Base-by-base conservation (phyloP, 1,140 invertebrate species). In the Meloidogyne hapla region DNA sequence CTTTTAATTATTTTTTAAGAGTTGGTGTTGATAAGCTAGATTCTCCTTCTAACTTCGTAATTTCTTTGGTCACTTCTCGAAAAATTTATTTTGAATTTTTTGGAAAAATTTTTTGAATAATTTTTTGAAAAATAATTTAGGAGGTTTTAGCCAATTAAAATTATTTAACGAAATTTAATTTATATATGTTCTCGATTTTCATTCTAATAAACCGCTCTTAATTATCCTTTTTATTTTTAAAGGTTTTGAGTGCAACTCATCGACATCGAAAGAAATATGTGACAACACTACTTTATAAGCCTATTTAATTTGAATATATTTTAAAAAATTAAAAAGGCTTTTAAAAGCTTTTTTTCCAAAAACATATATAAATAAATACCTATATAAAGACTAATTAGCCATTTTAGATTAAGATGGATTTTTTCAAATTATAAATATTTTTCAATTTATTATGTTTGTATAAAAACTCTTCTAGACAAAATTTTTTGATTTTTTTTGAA, bases 241-340 rank as follows among this genome's bases (percentile, higher is more conserved):
- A 64, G 38, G 48, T 75, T 13, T 73, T 73, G 71, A 73, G 71
- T 63, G 71, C 71, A 23, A 73, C 71, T 63, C 71, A 73, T 73
- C 80, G 96, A 77, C 98, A 97, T 88, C 91, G 95, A 68, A 97
- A 98, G 90, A 99, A 99, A 91, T 99, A 98, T 90, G 96, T 99
- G 12, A 99, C 96, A 9, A 98, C 96, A 5, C 89, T 98, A n/a
- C 90, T 99, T 0, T 99, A 99, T 88, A 98, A 98, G 89, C 96
- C 96, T 15, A 87, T 86, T 77, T 75, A 61, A 77, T 45, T 25
- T 21, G 18, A 23, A 72, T 33, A 56, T 56, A n/a, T n/a, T n/a
- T n/a, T n/a, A n/a, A 56, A 56, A 56, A 56, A n/a, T 56, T 5
- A 56, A 33, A 33, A 56, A 56, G n/a, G 18, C 18, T n/a, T 18